Evolutionary conservation across 2,113 vertebrate genomes (phyloP).

Genomic region (Hemiprocne comata): DNA sequence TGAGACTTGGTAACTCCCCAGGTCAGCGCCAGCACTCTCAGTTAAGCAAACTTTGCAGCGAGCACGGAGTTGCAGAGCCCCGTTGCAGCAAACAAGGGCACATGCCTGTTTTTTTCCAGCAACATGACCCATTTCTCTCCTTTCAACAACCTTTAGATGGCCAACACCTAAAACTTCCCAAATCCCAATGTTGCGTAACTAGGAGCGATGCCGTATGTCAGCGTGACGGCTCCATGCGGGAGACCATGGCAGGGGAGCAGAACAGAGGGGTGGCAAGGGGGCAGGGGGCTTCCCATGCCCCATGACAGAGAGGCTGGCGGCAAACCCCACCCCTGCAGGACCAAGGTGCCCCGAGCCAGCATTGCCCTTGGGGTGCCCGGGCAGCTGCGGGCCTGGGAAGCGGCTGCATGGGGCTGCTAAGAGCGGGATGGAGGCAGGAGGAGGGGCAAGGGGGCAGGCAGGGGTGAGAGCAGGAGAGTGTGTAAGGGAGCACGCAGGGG

Average conservation of each 20-base stretch:
- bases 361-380: constrained; percentile 37
- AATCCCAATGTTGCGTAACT: neutral
- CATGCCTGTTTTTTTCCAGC: neutral
- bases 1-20: neutral
- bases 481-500: neutral
- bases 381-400: neutral
- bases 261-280: neutral
- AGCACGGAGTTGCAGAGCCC: neutral
- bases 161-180: constrained; percentile 15
- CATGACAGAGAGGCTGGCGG: neutral
- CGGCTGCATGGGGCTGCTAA: neutral
- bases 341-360: constrained; percentile 17
- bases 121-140: neutral
- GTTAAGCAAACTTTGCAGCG: neutral
- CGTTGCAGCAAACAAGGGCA: neutral
- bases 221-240: rapidly evolving
- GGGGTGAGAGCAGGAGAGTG: neutral
- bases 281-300: neutral
- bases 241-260: neutral
- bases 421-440: neutral
- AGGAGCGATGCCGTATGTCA: neutral
- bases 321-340: neutral
- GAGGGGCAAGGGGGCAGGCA: neutral
- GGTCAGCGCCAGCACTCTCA: neutral
- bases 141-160: neutral